Evolutionary conservation across 2,888 invertebrate species (phyloP), one percentile per base, ranked within the genome.

Genomic region (Morpho achilles): DNA sequence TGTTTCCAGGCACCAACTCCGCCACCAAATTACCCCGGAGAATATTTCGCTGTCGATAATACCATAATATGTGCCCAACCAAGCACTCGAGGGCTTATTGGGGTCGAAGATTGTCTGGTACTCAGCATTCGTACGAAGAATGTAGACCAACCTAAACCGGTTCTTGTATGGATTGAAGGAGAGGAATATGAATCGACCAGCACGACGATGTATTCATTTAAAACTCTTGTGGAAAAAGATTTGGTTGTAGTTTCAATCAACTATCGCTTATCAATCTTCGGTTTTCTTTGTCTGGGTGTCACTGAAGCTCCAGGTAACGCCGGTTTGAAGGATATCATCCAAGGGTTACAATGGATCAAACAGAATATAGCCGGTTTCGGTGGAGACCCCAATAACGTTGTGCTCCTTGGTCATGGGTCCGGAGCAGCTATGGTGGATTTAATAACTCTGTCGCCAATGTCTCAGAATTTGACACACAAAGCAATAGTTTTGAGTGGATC

Each of bases 291-390:
- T 60, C 76, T 93, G 54, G 92, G 92, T 9, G 90, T 87, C 0
- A 65, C 78, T 7, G 92, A 92, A 67, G 93, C 93, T 1, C 93
- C 95, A 0, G 97, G 98, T 0, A 98, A 98, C 76, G 94, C 96
- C 66, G 98, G 97, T 0, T 80, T 98, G 32, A 94, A 94, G 76
- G 98, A 98, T 76, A 95, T 98, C 64, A 92, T 95, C 62, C 91
- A 96, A 83, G 96, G 95, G 0, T 82, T 98, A 56, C 78, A 91
- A 63, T 96, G 96, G 96, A 90, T 96, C 0, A 91, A 93, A 67
- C 89, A 93, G 54, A 95, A 97, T 74, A 95, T 96, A 45, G 84
- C 70, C 1, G 85, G 91, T 50, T 96, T 97, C 74, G 95, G 96
- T 7, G 97, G 96, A 0, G 93, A 97, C 79, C 93, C 94, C 0